Conservation (phyloP, 2,797 vertebrate genomes). For the Danio kyathit region DNA sequence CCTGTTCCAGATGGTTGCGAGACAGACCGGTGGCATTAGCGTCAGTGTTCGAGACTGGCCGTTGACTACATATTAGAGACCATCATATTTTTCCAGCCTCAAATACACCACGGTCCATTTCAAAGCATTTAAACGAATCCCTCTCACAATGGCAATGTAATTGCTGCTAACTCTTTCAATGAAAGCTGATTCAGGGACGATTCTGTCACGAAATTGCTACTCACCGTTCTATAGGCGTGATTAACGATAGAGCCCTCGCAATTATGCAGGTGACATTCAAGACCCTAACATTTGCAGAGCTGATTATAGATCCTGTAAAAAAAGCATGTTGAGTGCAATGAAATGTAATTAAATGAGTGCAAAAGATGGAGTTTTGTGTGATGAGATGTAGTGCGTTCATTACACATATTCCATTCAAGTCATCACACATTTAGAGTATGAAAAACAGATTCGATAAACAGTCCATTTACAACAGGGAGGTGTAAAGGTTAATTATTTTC, state of each 20-base stretch:
- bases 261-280: slow-evolving; percentile 50
- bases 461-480: slow-evolving; percentile 64
- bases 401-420: slow-evolving; percentile 50
- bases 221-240: slow-evolving; percentile 26
- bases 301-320: slow-evolving; percentile 44
- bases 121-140: slow-evolving; percentile 56
- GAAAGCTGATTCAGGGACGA: slow-evolving; percentile 41
- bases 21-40: slow-evolving; percentile 74
- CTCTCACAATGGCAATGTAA: slow-evolving; percentile 13
- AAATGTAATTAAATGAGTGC: slow-evolving; percentile 61
- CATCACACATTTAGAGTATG: slow-evolving; percentile 60
- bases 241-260: slow-evolving; percentile 17
- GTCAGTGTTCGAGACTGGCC: slow-evolving; percentile 64
- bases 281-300: slow-evolving; percentile 45
- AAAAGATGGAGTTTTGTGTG: slow-evolving; percentile 58
- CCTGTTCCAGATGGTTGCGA: slow-evolving; percentile 79
- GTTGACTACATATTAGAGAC: slow-evolving; percentile 38
- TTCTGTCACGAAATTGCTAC: slow-evolving; percentile 32
- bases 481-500: slow-evolving; percentile 75
- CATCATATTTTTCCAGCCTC: slow-evolving; percentile 63
- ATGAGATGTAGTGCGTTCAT: slow-evolving; percentile 54
- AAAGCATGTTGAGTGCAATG: slow-evolving; percentile 40
- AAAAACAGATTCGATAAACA: slow-evolving; percentile 59
- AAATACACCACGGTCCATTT: slow-evolving; percentile 61
- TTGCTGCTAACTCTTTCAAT: slow-evolving; percentile 47